Evolutionary conservation across 1,140 invertebrate species (phyloP), one percentile per base, ranked within the genome.

Genomic region (Hormaphis cornu): DNA sequence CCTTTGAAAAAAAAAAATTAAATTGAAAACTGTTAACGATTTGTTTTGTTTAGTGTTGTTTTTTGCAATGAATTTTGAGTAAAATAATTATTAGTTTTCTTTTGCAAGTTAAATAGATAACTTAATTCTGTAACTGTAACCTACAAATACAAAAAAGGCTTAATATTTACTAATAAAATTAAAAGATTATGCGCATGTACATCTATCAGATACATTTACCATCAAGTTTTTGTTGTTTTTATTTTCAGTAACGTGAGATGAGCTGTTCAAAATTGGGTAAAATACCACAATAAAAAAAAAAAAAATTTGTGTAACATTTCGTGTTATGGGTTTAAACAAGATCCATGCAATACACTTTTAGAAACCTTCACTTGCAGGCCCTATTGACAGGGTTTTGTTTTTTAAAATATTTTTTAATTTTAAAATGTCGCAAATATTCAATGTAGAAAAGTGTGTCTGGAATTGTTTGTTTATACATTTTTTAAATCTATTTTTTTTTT

Each of bases 181-280:
- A 28, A 44, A 44, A 28, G 24, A 42, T n/a, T 16, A 2, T 44
- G 42, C 46, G 7, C 24, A 44, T 44, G 12, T 56, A 37, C n/a
- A n/a, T n/a, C 3, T 42, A n/a, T n/a, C n/a, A n/a, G n/a, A n/a
- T 48, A 24, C 48, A 33, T 48, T 50, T 50, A 66, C 16, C n/a
- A 14, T 48, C 24, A 33, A 48, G 61, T 50, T 50, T 44, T 50
- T 66, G 33, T 66, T 50, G 28, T 66, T 63, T 63, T 63, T 44
- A n/a, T 66, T 66, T 66, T 66, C 61, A 66, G 61, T 66, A 66
- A 66, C 28, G 61, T 66, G 61, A 44, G 50, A 66, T 66, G 61
- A 66, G 61, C 30, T 66, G 28, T 66, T 28, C 42, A 66, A 66
- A 48, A 66, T 48, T 66, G 61, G 18, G 28, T 66, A 33, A 8